Conservation (phyloP, 1,140 invertebrate species). For the Lordiphosa clarofinis region DNA sequence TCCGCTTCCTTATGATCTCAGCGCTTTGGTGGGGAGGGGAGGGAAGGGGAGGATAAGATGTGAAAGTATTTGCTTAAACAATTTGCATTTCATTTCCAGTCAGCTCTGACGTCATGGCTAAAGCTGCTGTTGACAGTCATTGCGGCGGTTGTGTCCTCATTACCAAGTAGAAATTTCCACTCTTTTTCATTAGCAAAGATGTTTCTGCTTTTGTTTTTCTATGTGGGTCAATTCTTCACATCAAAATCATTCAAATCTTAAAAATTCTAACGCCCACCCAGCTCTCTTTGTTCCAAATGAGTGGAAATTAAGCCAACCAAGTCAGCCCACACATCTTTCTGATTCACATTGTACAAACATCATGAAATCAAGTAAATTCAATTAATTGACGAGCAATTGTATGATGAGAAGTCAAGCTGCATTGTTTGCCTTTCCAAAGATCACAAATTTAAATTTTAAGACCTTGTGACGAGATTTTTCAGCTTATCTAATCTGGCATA, state of each 20-base stretch:
- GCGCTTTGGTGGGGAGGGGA: background rate
- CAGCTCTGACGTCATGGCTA: constrained; percentile 36
- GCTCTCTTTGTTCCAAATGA: constrained; percentile 19
- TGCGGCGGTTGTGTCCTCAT: too few species aligned
- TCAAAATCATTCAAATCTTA: too few species aligned
- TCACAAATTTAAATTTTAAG: background rate
- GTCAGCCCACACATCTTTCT: too few species aligned
- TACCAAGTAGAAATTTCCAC: too few species aligned
- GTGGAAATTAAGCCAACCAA: constrained; percentile 15
- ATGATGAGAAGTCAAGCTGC: constrained; percentile 19
- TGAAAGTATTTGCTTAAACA: constrained; percentile 10
- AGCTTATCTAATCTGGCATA: constrained; percentile 29
- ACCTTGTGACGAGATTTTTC: constrained; percentile 1
- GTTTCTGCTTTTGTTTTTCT: too few species aligned
- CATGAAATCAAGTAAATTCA: constrained; percentile 68
- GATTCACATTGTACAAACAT: too few species aligned
- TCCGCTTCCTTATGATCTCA: constrained; percentile 29
- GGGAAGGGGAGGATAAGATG: background rate
- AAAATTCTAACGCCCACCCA: constrained; percentile 25
- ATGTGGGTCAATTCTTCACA: too few species aligned
- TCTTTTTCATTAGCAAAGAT: too few species aligned
- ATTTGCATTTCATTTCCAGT: constrained; percentile 39
- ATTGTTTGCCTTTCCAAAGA: background rate
- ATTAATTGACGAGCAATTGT: constrained; percentile 48
- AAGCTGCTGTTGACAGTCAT: constrained; percentile 25